Base-by-base conservation (phyloP, 2,888 invertebrate genomes). In the Drosophila eohydei region DNA sequence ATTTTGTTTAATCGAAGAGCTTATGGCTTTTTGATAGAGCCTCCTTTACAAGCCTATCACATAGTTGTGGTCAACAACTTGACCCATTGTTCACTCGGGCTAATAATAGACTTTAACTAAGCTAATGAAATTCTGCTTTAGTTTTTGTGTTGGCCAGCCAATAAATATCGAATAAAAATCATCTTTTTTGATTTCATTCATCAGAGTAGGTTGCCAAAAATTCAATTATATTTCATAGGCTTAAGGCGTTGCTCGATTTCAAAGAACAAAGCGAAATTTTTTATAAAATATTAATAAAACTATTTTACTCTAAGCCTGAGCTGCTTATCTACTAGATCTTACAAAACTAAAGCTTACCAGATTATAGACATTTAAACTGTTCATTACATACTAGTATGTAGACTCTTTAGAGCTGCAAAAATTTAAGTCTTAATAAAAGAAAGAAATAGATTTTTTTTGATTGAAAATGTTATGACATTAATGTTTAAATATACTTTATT, bases 21-120 rank as follows among this genome's bases (percentile, higher is more conserved):
- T 78, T 87, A 83, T 83, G 88, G 72, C 36, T 63, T 61, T 74
- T 74, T 86, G 72, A 83, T 83, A 83, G 74, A 38, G 58, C 36
- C 36, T 30, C 38, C 28, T 6, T 21, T 52, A 50, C 21, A 21
- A 21, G 21, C 21, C 21, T 21, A 21, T 21, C 55, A 36, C 68
- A 55, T 71, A 44, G 63, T 60, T 76, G 72, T 71, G 76, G 80
- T 46, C 46, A 61, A 40, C 66, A 60, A 61, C 65, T 68, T 71
- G 36, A 60, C 30, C 67, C 70, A 71, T 70, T 72, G 61, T 72
- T 56, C 56, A 73, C 14, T 58, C 26, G 16, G 51, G 66, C 88
- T 83, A 83, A 88, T 86, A 80, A 80, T 83, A 83, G 80, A 58
- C 70, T 64, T 77, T 86, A 83, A 80, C 87, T 77, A 80, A 83